phyloP scores from a whole-genome alignment of 2,797 vertebrate genomes.

The Urocyon cinereoargenteus region DNA sequence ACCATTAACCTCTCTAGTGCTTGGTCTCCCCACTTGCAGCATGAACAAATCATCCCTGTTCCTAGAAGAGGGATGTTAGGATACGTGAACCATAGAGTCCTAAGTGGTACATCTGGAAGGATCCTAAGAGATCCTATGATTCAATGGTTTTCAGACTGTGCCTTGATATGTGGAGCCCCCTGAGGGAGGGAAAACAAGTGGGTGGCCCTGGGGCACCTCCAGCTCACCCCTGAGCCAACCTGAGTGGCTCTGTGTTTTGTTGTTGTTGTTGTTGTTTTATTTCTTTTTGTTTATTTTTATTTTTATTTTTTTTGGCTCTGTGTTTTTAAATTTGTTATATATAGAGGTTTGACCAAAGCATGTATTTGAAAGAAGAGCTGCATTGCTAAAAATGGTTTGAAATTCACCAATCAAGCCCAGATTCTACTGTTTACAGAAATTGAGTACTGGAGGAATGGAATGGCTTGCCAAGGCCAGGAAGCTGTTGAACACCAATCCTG shows the following conservation, averaged over 20 bases:
- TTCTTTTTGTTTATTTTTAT: too few species aligned
- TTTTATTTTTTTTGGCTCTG: neutral
- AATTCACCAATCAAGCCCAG: neutral
- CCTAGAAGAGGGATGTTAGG: neutral
- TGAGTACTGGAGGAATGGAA: neutral
- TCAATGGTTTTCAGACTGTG: neutral
- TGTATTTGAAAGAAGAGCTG: neutral
- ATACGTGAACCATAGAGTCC: neutral
- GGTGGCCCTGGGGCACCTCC: too few species aligned
- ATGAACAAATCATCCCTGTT: neutral
- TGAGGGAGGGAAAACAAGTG: neutral
- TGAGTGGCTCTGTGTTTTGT: neutral
- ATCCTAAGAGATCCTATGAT: neutral
- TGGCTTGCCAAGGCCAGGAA: neutral
- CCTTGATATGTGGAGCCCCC: neutral
- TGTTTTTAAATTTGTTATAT: neutral
- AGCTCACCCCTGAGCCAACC: neutral
- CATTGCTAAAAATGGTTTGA: constrained; percentile 40
- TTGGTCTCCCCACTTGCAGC: neutral
- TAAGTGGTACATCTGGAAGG: neutral
- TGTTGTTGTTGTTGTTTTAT: too few species aligned
- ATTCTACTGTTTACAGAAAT: constrained; percentile 7
- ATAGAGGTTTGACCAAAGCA: neutral
- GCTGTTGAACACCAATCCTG: neutral
- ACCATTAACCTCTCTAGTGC: neutral